These are phyloP conservation scores for Petrocephalus schoutedeni DNA, from an alignment of 2,797 vertebrate genomes.

Conservation along the genomic window DNA sequence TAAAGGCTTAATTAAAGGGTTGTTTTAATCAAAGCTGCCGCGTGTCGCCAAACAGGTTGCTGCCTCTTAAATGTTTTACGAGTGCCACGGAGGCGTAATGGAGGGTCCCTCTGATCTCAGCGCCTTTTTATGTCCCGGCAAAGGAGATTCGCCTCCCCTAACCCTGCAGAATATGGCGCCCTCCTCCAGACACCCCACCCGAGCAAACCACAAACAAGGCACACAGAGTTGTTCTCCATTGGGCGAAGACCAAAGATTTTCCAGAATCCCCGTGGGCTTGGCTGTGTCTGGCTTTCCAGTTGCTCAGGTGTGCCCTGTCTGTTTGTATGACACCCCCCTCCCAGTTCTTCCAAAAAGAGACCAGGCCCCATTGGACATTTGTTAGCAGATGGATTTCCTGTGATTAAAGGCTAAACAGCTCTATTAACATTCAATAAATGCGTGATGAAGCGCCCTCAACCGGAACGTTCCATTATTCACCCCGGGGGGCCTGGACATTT, in stretches of 20 bases:
- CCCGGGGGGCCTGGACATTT: not conserved
- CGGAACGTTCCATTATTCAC: constrained; percentile 10
- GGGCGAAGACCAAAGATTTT: not conserved
- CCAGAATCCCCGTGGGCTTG: not conserved
- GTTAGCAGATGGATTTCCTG: not conserved
- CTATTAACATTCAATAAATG: not conserved
- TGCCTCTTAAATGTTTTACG: not conserved
- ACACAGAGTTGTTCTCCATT: not conserved
- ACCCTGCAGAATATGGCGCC: not conserved
- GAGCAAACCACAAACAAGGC: not conserved
- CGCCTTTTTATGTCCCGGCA: constrained; percentile 22
- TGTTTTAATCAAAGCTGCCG: not conserved
- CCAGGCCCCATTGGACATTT: not conserved
- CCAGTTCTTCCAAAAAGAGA: not conserved
- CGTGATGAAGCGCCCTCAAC: not conserved
- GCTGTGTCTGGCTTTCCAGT: not conserved
- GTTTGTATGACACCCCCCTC: not conserved
- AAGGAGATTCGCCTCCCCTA: not conserved
- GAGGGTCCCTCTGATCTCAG: constrained; percentile 21
- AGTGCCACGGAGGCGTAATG: not conserved
- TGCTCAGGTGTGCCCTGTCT: not conserved
- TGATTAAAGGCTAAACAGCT: not conserved
- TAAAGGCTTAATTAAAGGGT: constrained; percentile 17
- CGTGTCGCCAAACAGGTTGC: not conserved
- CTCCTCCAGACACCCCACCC: not conserved